A percentile compares a stretch with the other conserved stretches of the same genome.
phyloP scores from a whole-genome alignment of 2,888 invertebrate species.

The Apodemia duryi region DNA sequence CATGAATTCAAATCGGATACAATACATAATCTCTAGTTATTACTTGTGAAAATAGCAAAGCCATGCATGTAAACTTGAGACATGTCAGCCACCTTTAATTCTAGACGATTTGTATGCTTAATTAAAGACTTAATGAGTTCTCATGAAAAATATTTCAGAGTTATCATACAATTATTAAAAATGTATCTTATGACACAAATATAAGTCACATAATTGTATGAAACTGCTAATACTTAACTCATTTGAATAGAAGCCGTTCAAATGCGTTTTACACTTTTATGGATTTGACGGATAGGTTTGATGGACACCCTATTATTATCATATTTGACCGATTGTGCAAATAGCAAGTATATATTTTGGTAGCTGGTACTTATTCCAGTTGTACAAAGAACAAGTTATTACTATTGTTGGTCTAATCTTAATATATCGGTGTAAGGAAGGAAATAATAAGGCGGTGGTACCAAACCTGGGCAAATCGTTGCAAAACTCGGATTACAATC shows the following conservation, averaged over 20 bases:
- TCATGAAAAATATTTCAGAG: constrained; percentile 4
- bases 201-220: background rate
- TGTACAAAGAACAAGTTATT: too few relatives aligned
- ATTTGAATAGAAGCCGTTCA: constrained; percentile 26
- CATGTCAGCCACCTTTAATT: background rate
- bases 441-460: too few relatives aligned
- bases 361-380: too few relatives aligned
- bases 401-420: too few relatives aligned
- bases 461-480: too few relatives aligned
- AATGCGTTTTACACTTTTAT: constrained; percentile 27
- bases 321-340: background rate
- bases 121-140: background rate
- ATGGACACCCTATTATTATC: constrained; percentile 4
- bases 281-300: constrained; percentile 24
- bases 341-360: background rate
- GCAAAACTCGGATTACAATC: too few relatives aligned
- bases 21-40: too few relatives aligned
- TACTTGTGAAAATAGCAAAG: too few relatives aligned
- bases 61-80: too few relatives aligned
- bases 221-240: constrained; percentile 19
- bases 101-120: background rate
- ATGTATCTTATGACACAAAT: background rate
- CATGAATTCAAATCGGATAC: too few relatives aligned
- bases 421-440: too few relatives aligned
- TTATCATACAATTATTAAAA: background rate